Evolutionary conservation across 2,797 vertebrate genomes (phyloP), one percentile per base, ranked within the genome.

Genomic region (Todus mexicanus): DNA sequence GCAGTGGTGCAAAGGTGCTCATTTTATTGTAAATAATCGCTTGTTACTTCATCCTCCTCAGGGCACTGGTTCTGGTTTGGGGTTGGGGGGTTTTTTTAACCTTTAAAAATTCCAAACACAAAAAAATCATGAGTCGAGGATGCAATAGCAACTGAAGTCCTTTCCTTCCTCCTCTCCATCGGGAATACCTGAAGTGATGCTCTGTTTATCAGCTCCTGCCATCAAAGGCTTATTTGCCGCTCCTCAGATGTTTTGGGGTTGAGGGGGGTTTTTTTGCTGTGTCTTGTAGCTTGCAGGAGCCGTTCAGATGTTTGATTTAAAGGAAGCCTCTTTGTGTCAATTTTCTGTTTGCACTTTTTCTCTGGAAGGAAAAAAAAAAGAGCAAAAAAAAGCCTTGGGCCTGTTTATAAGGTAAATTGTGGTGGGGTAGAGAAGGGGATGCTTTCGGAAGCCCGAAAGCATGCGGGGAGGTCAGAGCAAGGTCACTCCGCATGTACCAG

Each of bases 401-500:
- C 69, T 75, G 48, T 89, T 91, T 79, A 26, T 73, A 53, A 60
- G 63, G 71, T 82, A 26, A 89, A 66, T 66, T 27, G 42, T 51
- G 47, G 26, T 56, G 1, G 70, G 60, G 26, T 37, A 45, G 95
- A 48, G 84, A 40, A 92, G 74, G 4, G 18, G 57, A 78, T 84
- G 84, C 89, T 93, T 96, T 96, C 72, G 90, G 93, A 94, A 95
- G 76, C 70, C 66, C 96, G 91, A 96, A 97, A 97, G 94, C 96
- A 95, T 88, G 85, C 75, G 7, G 61, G 50, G 79, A 96, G 98
- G 98, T 98, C 96, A 93, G 73, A 79, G 86, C 42, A 81, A 97
- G 98, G 97, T 98, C 98, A 90, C 96, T 90, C 94, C 84, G 20
- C 96, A 90, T 93, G 97, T 96, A 96, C 97, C 96, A 97, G 97